Evolutionary conservation across 1,140 invertebrate genomes (phyloP), one percentile per base, ranked within the genome.

Genomic region (Tenebrio molitor): DNA sequence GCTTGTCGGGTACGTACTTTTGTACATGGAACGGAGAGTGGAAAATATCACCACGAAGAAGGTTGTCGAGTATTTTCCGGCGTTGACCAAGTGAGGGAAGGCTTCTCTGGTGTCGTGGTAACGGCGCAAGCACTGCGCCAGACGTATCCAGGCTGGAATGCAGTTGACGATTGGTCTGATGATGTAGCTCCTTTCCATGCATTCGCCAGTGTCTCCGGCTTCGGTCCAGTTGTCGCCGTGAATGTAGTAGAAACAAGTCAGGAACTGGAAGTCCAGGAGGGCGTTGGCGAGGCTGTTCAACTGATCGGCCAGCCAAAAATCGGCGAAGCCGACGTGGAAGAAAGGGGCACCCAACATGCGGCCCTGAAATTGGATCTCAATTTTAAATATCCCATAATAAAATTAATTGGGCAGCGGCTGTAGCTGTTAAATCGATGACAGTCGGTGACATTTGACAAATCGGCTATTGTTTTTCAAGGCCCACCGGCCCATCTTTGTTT

Each of bases 61-160:
- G 0, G 97, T 97, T 0, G 97, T 99, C 0, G 96, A 94, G 84
- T 99, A 99, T 87, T 99, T 99, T 69, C 96, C 97, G 14, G 98
- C 98, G 85, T 99, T 99, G 0, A 94, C 95, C 33, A 97, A 85
- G 86, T 99, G 97, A 0, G 97, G 97, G 84, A 98, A 98, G 0
- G 92, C 93, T 79, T 98, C 94, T 76, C 89, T 89, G 0, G 93
- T 92, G 82, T 97, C 95, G 0, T 91, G 84, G 83, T 99, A 99
- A 76, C 98, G 93, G 0, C 98, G 87, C 2, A 99, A 83, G 79
- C 98, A 99, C 83, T 99, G 98, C 17, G 97, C 95, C 84, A 99
- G 99, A 62, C 98, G 91, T 78, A 95, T 92, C 91, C 93, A 95
- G 4, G 94, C 93, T 12, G 95, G 95, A 53, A 97, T 83, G 76